Evolutionary conservation across 2,113 vertebrate species (phyloP).

Genomic region (Centropus unirufus): DNA sequence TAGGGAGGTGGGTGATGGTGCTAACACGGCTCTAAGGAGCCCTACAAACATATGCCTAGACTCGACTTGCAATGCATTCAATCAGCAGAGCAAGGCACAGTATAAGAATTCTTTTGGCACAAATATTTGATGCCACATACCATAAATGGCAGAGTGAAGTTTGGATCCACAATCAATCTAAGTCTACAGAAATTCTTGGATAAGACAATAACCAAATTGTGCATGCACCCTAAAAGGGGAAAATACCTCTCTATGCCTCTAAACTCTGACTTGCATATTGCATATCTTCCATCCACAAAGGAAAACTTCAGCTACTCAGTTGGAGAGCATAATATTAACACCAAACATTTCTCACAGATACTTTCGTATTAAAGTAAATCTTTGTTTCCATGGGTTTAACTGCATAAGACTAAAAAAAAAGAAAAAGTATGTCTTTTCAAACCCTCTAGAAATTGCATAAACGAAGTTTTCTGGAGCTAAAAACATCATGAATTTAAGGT

Average conservation of each 20-base stretch:
- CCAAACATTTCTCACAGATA: neutral
- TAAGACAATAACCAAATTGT: neutral
- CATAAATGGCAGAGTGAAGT: accelerated
- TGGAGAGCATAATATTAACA: neutral
- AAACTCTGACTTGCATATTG: neutral
- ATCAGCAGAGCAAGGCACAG: accelerated
- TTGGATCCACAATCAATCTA: neutral
- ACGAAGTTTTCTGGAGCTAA: neutral
- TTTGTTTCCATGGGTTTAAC: neutral
- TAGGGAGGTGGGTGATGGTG: neutral
- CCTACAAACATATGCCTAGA: neutral
- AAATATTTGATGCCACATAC: neutral
- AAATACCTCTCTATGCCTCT: neutral
- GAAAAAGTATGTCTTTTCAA: neutral
- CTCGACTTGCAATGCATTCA: neutral
- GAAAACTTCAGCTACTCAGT: neutral
- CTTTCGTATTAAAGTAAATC: neutral
- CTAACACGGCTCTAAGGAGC: neutral
- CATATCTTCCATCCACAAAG: neutral
- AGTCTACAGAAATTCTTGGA: neutral
- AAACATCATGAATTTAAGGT: neutral
- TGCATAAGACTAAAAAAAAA: neutral
- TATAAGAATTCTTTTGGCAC: neutral
- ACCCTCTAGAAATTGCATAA: neutral
- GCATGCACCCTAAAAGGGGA: neutral